Evolutionary conservation across 2,113 vertebrate species (phyloP).

Genomic region (Triplophysa siluroides): DNA sequence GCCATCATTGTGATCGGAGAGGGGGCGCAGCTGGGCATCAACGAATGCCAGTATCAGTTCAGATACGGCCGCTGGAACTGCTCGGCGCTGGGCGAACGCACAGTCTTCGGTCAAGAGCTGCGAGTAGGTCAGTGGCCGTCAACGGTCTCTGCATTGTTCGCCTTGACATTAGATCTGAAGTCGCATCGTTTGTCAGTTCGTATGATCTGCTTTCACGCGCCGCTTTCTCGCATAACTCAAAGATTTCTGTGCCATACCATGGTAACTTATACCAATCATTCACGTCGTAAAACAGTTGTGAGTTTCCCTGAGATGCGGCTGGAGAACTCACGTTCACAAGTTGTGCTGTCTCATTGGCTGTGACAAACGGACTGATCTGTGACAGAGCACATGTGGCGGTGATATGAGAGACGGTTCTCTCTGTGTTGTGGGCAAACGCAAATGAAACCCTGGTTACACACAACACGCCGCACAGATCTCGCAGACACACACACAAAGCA

Average conservation of each 20-base stretch:
- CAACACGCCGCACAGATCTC: slow-evolving; percentile 62
- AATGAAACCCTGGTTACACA: slow-evolving; percentile 66
- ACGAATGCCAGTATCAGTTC: slow-evolving; percentile 98
- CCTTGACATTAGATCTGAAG: no score
- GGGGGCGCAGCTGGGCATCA: slow-evolving; percentile 96
- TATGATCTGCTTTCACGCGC: no score
- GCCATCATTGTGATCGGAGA: slow-evolving; percentile 98
- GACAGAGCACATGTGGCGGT: slow-evolving; percentile 17
- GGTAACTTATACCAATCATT: no score
- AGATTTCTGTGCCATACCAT: no score
- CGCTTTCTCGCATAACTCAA: no score
- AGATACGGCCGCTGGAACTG: slow-evolving; percentile 97
- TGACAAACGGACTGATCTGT: background rate
- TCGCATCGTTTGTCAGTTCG: no score
- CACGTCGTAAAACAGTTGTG: no score
- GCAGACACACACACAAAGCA: slow-evolving; percentile 42
- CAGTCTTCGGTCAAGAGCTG: slow-evolving; percentile 97
- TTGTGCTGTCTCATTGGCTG: no score
- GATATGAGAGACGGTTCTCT: slow-evolving; percentile 21
- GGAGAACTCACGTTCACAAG: no score
- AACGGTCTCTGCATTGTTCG: background rate
- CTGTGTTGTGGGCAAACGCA: slow-evolving; percentile 27
- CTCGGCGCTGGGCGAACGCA: slow-evolving; percentile 95
- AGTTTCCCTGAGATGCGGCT: no score
- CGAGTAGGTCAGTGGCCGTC: slow-evolving; percentile 93